These are phyloP conservation scores for Parapristionchus giblindavisi DNA, from an alignment of 2,888 invertebrate species.

Conservation along the genomic window DNA sequence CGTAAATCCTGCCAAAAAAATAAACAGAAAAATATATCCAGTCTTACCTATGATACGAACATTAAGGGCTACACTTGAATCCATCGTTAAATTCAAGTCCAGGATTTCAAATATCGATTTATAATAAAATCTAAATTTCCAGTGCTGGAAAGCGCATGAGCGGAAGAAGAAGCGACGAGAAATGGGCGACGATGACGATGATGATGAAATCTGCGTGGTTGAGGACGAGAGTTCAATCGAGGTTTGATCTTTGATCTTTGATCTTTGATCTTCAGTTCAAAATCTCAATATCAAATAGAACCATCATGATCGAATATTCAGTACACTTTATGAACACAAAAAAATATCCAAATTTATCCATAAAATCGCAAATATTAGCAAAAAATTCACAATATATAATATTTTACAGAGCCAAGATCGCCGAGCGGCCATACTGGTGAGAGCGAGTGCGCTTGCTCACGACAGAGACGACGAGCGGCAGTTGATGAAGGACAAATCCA, in stretches of 20 bases:
- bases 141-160: constrained; percentile 35
- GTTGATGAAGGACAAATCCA: neutral
- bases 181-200: constrained; percentile 35
- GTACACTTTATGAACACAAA: neutral
- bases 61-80: too few species aligned
- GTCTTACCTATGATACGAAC: too few species aligned
- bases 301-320: neutral
- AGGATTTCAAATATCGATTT: too few species aligned
- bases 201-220: neutral
- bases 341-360: neutral
- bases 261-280: neutral
- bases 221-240: constrained; percentile 12
- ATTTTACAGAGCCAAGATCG: constrained; percentile 14
- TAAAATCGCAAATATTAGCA: neutral
- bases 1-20: too few species aligned
- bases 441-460: constrained; percentile 5
- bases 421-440: constrained; percentile 18
- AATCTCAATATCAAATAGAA: neutral
- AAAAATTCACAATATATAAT: neutral
- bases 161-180: constrained; percentile 31
- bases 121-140: neutral
- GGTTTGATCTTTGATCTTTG: constrained; percentile 11
- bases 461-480: constrained; percentile 21
- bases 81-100: too few species aligned
- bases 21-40: too few species aligned